Evolutionary conservation across 2,113 vertebrate species (phyloP).

Genomic region (Grantiella picta): DNA sequence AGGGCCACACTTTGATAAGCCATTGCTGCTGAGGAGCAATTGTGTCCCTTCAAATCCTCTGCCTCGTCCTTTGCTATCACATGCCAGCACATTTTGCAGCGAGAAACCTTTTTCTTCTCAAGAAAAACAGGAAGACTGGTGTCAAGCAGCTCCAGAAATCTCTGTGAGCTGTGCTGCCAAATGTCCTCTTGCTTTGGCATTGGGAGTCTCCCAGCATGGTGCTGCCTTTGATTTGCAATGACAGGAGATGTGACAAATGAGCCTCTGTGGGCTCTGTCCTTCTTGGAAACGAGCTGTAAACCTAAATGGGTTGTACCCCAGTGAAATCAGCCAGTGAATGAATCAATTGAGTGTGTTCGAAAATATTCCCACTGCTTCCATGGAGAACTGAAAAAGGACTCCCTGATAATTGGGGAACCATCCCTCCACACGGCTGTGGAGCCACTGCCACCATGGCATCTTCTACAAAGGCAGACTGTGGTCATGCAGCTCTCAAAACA

Average conservation of each 20-base stretch:
- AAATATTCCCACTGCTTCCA: neutral
- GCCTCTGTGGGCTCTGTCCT: neutral
- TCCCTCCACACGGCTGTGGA: rapidly evolving
- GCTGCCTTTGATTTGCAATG: neutral
- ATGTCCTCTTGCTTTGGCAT: neutral
- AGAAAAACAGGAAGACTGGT: neutral
- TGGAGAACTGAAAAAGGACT: neutral
- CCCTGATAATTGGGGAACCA: neutral
- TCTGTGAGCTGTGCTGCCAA: neutral
- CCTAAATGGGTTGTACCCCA: neutral
- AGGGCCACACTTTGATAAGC: neutral
- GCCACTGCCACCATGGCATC: rapidly evolving
- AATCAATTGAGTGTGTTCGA: neutral
- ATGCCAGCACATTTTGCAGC: rapidly evolving
- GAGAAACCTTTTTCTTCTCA: neutral
- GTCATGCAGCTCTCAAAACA: neutral
- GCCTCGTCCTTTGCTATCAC: neutral
- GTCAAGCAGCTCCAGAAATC: neutral
- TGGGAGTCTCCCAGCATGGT: neutral
- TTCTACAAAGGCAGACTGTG: neutral
- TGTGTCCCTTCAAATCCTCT: neutral
- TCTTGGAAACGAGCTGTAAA: neutral
- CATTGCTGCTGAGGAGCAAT: neutral
- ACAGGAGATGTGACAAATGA: neutral
- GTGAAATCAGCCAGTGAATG: neutral